A percentile compares a stretch with the other conserved stretches of the same genome.
phyloP scores from a whole-genome alignment of 2,888 invertebrate genomes.

The Himalopsyche tibetana region DNA sequence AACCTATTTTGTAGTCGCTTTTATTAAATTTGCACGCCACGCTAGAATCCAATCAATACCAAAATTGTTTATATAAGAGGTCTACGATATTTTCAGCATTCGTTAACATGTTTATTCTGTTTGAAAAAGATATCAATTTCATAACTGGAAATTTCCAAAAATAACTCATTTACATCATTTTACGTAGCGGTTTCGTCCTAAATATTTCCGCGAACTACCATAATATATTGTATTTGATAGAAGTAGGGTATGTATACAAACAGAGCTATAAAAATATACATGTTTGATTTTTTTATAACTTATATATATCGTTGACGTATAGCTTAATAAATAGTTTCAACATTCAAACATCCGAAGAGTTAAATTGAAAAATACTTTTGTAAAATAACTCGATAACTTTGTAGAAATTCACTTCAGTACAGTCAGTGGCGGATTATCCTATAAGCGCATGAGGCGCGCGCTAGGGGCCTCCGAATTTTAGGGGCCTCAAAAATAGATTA shows the following conservation, averaged over 20 bases:
- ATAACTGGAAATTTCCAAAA: constrained; percentile 2
- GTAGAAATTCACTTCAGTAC: no score
- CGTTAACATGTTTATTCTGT: constrained; percentile 1
- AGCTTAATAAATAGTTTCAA: no score
- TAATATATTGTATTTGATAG: not conserved
- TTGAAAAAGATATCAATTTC: not conserved
- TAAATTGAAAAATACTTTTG: no score
- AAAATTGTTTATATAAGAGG: not conserved
- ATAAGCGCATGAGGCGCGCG: no score
- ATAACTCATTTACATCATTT: not conserved
- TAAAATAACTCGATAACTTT: no score
- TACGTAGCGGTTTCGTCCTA: not conserved
- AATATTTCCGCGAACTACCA: not conserved
- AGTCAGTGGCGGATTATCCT: no score
- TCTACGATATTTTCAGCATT: not conserved
- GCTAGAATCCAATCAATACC: not conserved
- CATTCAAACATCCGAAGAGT: no score
- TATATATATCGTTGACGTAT: no score
- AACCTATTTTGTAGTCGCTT: no score
- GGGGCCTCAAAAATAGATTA: no score
- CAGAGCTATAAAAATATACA: not conserved
- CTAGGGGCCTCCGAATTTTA: no score
- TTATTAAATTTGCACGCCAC: no score
- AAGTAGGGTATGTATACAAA: not conserved
- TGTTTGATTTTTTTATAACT: not conserved